These are phyloP conservation scores for Ctena decussata DNA, from an alignment of 2,888 invertebrate genomes.

Conservation along the genomic window DNA sequence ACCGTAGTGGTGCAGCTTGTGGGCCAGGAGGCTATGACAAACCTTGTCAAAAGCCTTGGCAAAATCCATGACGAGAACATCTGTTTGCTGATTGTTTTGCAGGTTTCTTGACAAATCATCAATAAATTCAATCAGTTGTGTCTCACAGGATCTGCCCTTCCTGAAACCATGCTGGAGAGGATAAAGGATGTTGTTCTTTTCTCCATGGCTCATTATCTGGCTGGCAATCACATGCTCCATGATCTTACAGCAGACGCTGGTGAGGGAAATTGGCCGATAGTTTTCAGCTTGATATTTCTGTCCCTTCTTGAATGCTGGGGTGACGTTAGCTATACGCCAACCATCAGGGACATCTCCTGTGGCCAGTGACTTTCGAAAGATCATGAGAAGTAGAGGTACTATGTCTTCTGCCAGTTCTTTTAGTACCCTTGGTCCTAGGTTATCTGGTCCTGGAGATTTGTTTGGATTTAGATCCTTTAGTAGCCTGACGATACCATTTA, in stretches of 20 bases:
- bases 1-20: too few species aligned
- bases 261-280: background rate
- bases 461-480: background rate
- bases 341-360: background rate
- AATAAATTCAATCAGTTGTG: background rate
- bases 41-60: too few species aligned
- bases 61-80: too few species aligned
- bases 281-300: conserved; percentile 1
- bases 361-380: background rate
- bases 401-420: background rate
- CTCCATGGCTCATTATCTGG: background rate
- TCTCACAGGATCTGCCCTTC: background rate
- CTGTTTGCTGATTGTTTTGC: background rate
- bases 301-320: conserved; percentile 10
- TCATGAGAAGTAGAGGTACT: background rate
- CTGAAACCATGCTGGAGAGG: background rate
- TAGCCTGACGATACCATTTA: background rate
- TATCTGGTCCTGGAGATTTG: background rate
- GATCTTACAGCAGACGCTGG: background rate
- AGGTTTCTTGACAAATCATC: background rate
- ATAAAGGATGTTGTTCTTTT: background rate
- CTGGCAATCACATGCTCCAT: background rate
- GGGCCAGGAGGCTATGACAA: too few species aligned
- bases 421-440: background rate
- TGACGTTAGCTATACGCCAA: conserved; percentile 11